These are phyloP conservation scores for Pammene aurita DNA, from an alignment of 2,888 invertebrate genomes.

Conservation along the genomic window DNA sequence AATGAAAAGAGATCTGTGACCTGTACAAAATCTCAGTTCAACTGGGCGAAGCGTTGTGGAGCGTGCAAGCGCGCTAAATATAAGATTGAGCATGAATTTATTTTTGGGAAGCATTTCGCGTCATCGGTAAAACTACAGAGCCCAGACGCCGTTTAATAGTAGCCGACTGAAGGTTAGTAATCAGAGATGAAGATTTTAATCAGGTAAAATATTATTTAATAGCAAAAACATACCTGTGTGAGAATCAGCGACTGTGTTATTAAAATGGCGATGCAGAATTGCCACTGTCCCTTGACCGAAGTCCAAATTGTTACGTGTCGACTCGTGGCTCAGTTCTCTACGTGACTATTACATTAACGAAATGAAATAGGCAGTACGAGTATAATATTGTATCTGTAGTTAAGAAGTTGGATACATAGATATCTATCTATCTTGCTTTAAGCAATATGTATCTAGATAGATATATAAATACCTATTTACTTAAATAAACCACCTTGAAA, in stretches of 20 bases:
- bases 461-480: background rate
- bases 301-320: constrained; percentile 53
- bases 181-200: constrained; percentile 15
- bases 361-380: background rate
- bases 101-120: constrained; percentile 79
- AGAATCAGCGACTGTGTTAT: constrained; percentile 44
- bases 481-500: too few species aligned
- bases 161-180: constrained; percentile 49
- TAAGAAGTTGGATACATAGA: background rate
- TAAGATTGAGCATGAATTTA: constrained; percentile 81
- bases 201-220: background rate
- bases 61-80: constrained; percentile 80
- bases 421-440: too few species aligned
- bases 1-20: constrained; percentile 68
- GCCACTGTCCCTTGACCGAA: constrained; percentile 52
- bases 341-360: constrained; percentile 58
- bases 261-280: constrained; percentile 28
- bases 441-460: background rate
- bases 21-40: constrained; percentile 77
- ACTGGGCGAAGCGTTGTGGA: constrained; percentile 74
- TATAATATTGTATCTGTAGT: background rate
- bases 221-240: constrained; percentile 40
- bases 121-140: constrained; percentile 67
- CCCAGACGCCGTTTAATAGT: constrained; percentile 43
- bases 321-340: constrained; percentile 46